Percentiles rank a stretch among this genome's conserved stretches.
phyloP scores from a whole-genome alignment of 2,797 vertebrate genomes.

The Sarcoramphus papa region DNA sequence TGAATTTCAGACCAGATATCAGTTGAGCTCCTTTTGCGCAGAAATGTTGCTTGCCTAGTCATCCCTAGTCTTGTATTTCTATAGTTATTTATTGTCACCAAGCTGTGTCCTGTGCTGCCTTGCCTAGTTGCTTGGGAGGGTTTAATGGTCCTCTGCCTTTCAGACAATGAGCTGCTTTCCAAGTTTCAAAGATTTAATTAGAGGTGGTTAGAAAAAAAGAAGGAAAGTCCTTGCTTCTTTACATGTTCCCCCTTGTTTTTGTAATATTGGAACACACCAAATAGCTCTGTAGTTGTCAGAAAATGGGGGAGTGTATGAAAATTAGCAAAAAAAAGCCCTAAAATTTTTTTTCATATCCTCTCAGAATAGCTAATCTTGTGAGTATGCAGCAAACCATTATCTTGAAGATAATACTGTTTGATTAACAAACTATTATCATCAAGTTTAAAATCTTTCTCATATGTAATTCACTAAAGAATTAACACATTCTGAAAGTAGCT shows the following conservation, averaged over 20 bases:
- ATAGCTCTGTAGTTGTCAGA: neutral
- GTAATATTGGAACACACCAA: neutral
- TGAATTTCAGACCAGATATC: neutral
- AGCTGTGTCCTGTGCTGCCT: neutral
- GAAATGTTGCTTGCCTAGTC: neutral
- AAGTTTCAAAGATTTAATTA: neutral
- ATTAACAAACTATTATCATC: neutral
- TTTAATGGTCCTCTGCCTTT: neutral
- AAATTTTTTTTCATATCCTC: neutral
- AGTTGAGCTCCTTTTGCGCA: neutral
- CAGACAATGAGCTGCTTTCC: neutral
- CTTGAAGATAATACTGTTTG: neutral
- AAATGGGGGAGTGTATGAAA: neutral
- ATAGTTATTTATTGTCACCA: neutral
- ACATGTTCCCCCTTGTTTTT: neutral
- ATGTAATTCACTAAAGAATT: neutral
- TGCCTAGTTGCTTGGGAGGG: neutral
- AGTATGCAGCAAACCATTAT: neutral
- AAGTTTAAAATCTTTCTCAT: neutral
- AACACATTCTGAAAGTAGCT: neutral
- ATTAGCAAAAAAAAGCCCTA: accelerated
- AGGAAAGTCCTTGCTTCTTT: neutral
- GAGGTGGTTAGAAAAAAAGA: neutral
- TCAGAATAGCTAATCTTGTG: neutral
- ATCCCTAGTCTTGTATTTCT: neutral